These are phyloP conservation scores for Magallana ariakensis DNA, from an alignment of 1,140 invertebrate genomes.

Conservation along the genomic window DNA sequence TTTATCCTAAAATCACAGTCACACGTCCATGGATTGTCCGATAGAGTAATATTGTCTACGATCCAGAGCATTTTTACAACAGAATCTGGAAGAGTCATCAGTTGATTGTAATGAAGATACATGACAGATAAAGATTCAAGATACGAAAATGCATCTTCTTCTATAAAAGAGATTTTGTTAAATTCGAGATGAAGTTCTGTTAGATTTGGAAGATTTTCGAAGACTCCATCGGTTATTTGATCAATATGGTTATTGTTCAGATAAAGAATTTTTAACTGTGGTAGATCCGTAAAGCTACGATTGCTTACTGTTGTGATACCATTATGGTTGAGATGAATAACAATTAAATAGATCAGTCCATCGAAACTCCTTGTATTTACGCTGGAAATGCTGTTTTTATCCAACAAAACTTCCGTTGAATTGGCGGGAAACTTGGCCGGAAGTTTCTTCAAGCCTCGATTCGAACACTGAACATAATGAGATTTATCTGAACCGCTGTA, in stretches of 20 bases:
- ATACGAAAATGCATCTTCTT: conserved; percentile 50
- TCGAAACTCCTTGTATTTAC: conserved; percentile 55
- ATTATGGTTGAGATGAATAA: conserved; percentile 65
- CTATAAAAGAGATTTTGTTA: conserved; percentile 64
- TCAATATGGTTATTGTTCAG: conserved; percentile 64
- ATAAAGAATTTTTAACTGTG: conserved; percentile 56
- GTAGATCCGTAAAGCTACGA: conserved; percentile 60
- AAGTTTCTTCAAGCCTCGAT: conserved; percentile 54
- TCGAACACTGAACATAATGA: conserved; percentile 58
- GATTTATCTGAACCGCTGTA: conserved; percentile 37
- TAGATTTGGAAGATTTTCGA: conserved; percentile 60
- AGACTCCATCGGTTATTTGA: conserved; percentile 49
- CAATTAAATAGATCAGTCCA: conserved; percentile 51
- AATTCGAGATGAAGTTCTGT: conserved; percentile 62
- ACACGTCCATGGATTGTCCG: conserved; percentile 69
- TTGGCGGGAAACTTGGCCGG: conserved; percentile 59
- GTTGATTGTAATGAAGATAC: conserved; percentile 60
- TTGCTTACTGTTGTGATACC: conserved; percentile 62
- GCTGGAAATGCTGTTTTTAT: conserved; percentile 63
- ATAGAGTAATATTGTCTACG: conserved; percentile 50
- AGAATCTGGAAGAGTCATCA: conserved; percentile 49
- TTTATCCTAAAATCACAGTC: conserved; percentile 54
- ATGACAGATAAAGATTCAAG: conserved; percentile 52
- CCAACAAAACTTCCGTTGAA: conserved; percentile 62
- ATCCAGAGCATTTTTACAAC: conserved; percentile 35